These are phyloP conservation scores for Aplochiton taeniatus DNA, from an alignment of 2,797 vertebrate species.

Conservation along the genomic window DNA sequence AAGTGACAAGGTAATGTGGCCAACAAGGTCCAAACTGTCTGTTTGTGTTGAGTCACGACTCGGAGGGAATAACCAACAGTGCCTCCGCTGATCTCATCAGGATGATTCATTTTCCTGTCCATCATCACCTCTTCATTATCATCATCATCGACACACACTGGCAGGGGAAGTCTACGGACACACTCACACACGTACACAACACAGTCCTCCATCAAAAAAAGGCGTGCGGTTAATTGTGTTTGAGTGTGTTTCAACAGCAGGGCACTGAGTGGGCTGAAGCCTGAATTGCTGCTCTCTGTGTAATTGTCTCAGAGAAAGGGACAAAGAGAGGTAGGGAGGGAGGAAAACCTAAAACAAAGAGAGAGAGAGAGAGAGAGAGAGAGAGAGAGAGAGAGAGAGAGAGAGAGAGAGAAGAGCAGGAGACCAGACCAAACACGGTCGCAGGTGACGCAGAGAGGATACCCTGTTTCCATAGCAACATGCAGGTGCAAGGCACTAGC, in stretches of 20 bases:
- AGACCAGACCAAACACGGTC: conserved; percentile 72
- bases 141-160: too few relatives aligned
- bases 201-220: too few relatives aligned
- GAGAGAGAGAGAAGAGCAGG: conserved; percentile 42
- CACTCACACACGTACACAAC: too few relatives aligned
- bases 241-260: not conserved
- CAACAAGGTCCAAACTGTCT: too few relatives aligned
- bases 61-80: too few relatives aligned
- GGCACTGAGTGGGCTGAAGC: not conserved
- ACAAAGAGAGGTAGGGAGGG: not conserved
- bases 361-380: conserved; percentile 31
- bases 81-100: too few relatives aligned
- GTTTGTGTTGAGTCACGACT: too few relatives aligned
- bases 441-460: conserved; percentile 77
- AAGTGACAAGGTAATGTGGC: too few relatives aligned
- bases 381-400: not conserved
- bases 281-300: not conserved
- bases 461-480: conserved; percentile 83
- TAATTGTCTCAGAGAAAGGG: not conserved
- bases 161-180: too few relatives aligned
- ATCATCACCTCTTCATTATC: too few relatives aligned
- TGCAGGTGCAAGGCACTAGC: conserved; percentile 71
- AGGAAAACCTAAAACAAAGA: conserved; percentile 13
- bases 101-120: too few relatives aligned
- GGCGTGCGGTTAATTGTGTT: too few relatives aligned